These are phyloP conservation scores for Chiloscyllium punctatum DNA, from an alignment of 2,797 vertebrate genomes.

Conservation along the genomic window DNA sequence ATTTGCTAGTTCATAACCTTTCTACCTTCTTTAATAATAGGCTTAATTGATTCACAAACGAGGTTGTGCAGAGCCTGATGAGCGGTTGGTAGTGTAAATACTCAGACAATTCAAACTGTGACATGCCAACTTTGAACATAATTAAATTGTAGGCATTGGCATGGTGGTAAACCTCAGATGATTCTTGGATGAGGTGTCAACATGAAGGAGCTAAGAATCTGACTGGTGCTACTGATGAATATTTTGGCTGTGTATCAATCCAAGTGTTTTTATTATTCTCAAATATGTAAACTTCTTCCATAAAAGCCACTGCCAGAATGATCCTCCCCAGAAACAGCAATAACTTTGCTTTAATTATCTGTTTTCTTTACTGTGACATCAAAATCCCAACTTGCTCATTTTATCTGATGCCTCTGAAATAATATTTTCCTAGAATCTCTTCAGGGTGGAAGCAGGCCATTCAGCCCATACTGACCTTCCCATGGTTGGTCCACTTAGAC, in stretches of 20 bases:
- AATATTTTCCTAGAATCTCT: neutral
- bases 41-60: neutral
- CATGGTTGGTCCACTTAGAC: too few relatives aligned
- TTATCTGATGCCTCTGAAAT: neutral
- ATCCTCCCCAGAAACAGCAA: neutral
- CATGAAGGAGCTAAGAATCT: neutral
- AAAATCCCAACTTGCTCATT: slow-evolving; percentile 1
- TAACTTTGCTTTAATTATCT: neutral
- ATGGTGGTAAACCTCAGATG: neutral
- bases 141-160: neutral
- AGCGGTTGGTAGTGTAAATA: neutral
- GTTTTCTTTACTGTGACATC: neutral
- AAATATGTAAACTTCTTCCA: neutral
- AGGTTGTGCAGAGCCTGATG: neutral
- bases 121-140: neutral
- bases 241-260: neutral
- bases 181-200: neutral
- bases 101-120: neutral
- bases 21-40: neutral
- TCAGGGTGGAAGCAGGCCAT: too few relatives aligned
- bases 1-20: neutral
- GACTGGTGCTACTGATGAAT: neutral
- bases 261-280: neutral
- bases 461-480: too few relatives aligned
- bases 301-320: neutral